Percentiles rank a stretch among this genome's conserved stretches.
phyloP scores from a whole-genome alignment of 1,140 invertebrate genomes.

The Camponotus floridanus region DNA sequence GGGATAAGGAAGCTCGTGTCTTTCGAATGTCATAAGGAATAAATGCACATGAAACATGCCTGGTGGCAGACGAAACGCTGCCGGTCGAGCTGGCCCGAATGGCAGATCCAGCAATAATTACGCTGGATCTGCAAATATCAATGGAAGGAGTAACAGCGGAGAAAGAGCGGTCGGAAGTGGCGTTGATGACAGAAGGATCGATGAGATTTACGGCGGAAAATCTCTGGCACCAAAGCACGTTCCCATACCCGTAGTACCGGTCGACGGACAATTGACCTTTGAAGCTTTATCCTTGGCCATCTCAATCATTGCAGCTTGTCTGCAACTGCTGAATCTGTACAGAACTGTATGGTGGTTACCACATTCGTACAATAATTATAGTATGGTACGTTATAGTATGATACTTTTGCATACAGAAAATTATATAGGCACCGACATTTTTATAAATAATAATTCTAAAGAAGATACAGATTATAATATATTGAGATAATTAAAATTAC shows the following conservation, averaged over 20 bases:
- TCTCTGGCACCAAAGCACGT: constrained; percentile 91
- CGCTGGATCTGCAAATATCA: constrained; percentile 56
- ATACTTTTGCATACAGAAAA: constrained; percentile 64
- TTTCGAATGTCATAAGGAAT: neutral
- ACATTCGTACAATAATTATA: constrained; percentile 95
- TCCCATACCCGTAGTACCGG: constrained; percentile 93
- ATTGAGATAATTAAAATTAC: constrained; percentile 23
- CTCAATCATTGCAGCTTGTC: constrained; percentile 90
- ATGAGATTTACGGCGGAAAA: constrained; percentile 72
- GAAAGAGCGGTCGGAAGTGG: constrained; percentile 57
- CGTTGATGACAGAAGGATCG: constrained; percentile 79
- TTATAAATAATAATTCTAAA: constrained; percentile 17
- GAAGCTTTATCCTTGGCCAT: constrained; percentile 94
- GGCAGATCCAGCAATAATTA: constrained; percentile 73
- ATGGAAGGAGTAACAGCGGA: constrained; percentile 64
- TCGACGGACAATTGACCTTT: constrained; percentile 94
- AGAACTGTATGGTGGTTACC: constrained; percentile 99
- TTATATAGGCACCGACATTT: constrained; percentile 13
- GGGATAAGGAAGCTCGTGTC: neutral
- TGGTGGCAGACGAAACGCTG: constrained; percentile 81
- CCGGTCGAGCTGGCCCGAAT: constrained; percentile 75
- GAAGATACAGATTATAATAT: constrained; percentile 33
- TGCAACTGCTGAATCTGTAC: constrained; percentile 98
- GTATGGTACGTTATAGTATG: constrained; percentile 94
- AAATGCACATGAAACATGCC: constrained; percentile 76